phyloP scores from a whole-genome alignment of 2,797 vertebrate genomes.

The Poecilia picta region DNA sequence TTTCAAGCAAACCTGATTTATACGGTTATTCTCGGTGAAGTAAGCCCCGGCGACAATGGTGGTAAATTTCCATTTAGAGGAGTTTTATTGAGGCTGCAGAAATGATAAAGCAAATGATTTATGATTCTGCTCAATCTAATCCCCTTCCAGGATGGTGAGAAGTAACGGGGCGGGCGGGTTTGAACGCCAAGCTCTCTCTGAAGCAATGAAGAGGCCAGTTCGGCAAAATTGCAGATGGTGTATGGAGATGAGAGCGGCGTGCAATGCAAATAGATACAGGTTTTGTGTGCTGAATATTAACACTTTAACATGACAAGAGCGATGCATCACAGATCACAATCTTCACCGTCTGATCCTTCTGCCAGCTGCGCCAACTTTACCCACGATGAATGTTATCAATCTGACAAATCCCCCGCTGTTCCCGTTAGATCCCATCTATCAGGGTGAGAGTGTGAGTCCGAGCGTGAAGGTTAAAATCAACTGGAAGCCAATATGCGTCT shows the following conservation, averaged over 20 bases:
- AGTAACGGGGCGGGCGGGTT: background rate
- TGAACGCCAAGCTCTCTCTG: slow-evolving; percentile 25
- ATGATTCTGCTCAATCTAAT: slow-evolving; percentile 66
- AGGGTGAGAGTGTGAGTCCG: slow-evolving; percentile 5
- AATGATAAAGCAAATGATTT: slow-evolving; percentile 74
- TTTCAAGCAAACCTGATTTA: slow-evolving; percentile 70
- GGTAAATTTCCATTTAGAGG: slow-evolving; percentile 76
- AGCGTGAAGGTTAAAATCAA: slow-evolving; percentile 28
- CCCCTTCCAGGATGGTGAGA: slow-evolving; percentile 3
- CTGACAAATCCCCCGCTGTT: slow-evolving; percentile 8
- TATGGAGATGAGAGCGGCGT: slow-evolving; percentile 39
- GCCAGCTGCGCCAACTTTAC: slow-evolving; percentile 7
- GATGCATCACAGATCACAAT: slow-evolving; percentile 41
- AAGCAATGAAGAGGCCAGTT: slow-evolving; percentile 46
- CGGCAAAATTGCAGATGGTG: slow-evolving; percentile 47
- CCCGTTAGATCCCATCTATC: background rate
- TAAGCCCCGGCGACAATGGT: slow-evolving; percentile 42
- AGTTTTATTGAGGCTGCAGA: slow-evolving; percentile 68
- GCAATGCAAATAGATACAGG: slow-evolving; percentile 34
- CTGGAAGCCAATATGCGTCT: slow-evolving; percentile 5
- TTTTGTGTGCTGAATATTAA: slow-evolving; percentile 44
- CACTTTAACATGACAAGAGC: slow-evolving; percentile 23
- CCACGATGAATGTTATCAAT: slow-evolving; percentile 1
- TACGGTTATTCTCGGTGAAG: slow-evolving; percentile 61
- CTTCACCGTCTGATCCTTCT: slow-evolving; percentile 13